Base-by-base conservation (phyloP, 1,140 invertebrate genomes). In the Cephus cinctus region DNA sequence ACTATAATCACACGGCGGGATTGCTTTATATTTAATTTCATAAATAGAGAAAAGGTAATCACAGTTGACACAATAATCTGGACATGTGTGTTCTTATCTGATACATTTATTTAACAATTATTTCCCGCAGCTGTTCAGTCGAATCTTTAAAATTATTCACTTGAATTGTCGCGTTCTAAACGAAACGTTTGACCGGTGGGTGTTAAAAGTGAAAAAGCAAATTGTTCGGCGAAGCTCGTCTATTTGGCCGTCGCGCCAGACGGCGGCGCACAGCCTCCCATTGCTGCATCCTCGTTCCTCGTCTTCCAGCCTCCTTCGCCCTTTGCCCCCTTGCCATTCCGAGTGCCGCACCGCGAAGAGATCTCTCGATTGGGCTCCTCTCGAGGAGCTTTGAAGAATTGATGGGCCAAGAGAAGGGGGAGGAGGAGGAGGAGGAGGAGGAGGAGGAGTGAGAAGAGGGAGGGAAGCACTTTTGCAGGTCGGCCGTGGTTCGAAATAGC, bases 61-160 rank as follows among this genome's bases (percentile, higher is more conserved):
- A n/a, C n/a, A n/a, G n/a, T n/a, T n/a, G n/a, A n/a, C n/a, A n/a
- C n/a, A n/a, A n/a, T n/a, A n/a, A n/a, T n/a, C n/a, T n/a, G n/a
- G n/a, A n/a, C n/a, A n/a, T n/a, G n/a, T n/a, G n/a, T n/a, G n/a
- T n/a, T n/a, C n/a, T n/a, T n/a, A n/a, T n/a, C 36, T 35, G 31
- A 15, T 36, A 47, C 38, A 49, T 56, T 54, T 34, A 54, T 54
- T 56, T 53, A 25, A 12, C 32, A 31, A 12, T 44, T 42, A 43
- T 46, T 53, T 42, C 34, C 40, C 42, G 25, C 38, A 41, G 39
- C 45, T 43, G 46, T 40, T 55, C 43, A 11, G 38, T 46, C 39
- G 40, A 52, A 47, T 52, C 43, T 42, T 55, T 51, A 52, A 55
- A 55, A 52, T 56, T 44, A 53, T 41, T 42, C 50, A 25, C 21